Evolutionary conservation across 2,113 vertebrate species (phyloP), one percentile per base, ranked within the genome.

Genomic region (Rana temporaria): DNA sequence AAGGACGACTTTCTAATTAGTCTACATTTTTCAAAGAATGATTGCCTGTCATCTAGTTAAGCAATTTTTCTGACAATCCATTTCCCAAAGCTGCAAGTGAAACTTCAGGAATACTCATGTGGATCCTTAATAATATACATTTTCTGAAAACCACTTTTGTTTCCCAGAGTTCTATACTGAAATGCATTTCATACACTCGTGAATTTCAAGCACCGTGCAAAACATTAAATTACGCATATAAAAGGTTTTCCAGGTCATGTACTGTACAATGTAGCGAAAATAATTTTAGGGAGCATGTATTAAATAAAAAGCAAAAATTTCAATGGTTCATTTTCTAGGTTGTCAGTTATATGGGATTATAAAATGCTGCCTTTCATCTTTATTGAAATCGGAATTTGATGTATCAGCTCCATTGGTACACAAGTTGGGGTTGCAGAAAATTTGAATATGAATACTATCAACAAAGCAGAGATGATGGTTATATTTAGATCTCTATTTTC

Each of bases 1-100:
- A 84, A 85, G 72, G 89, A 86, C 73, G 88, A 85, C 56, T 82
- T 65, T 80, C 81, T 86, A 89, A 90, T 89, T 89, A 89, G 60
- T 82, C 71, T 82, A 55, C 48, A 85, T 85, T 88, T 87, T 84
- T 65, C 56, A 81, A 86, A 89, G 84, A 90, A 81, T 83, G 84
- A 86, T 90, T 89, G 72, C 68, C 77, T 87, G 77, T 87, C 86
- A 88, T 75, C 59, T 18, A 84, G 76, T 87, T 89, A 89, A 88
- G 85, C 60, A 63, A 65, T 86, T 74, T 87, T 89, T 86, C 78
- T 87, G 64, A 85, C 87, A 91, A 87, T 55, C 79, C 78, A 82
- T 87, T 88, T 89, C 81, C 78, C 82, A 76, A 38, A 32, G 77
- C 83, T 86, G 62, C 48, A 84, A 85, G 0, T 88, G 77, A 89